Percentiles rank a stretch among this genome's conserved stretches.
These are phyloP conservation scores for Takifugu rubripes DNA, from an alignment of 2,797 vertebrate genomes.

Conservation along the genomic window DNA sequence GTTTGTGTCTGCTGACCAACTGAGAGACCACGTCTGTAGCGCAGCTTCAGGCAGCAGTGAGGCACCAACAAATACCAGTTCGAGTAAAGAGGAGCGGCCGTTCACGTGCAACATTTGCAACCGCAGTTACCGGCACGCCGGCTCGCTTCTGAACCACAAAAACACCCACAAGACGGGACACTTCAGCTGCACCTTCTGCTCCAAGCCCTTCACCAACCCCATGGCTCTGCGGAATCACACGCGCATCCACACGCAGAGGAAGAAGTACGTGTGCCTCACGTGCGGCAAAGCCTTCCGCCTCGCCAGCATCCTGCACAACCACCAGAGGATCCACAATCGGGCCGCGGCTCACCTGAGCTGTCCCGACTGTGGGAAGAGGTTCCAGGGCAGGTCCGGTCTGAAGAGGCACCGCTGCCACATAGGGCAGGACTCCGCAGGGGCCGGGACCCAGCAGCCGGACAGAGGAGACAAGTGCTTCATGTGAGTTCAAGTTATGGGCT, in stretches of 20 bases:
- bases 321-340: constrained; percentile 77
- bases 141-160: constrained; percentile 83
- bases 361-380: constrained; percentile 79
- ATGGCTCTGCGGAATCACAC: constrained; percentile 81
- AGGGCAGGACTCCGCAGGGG: constrained; percentile 32
- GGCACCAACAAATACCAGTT: constrained; percentile 1
- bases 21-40: constrained; percentile 60
- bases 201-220: constrained; percentile 80
- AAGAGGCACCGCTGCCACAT: constrained; percentile 75
- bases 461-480: constrained; percentile 74
- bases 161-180: constrained; percentile 80
- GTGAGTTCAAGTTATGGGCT: constrained; percentile 58
- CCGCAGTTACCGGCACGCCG: constrained; percentile 81
- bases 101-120: constrained; percentile 81
- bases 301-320: constrained; percentile 80
- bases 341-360: constrained; percentile 76
- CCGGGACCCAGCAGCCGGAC: constrained; percentile 54
- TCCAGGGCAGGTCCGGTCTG: constrained; percentile 77
- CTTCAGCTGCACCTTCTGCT: constrained; percentile 79
- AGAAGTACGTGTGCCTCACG: constrained; percentile 77
- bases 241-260: constrained; percentile 80
- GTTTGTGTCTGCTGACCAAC: constrained; percentile 60
- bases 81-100: constrained; percentile 68
- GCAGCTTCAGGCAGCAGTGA: constrained; percentile 26
- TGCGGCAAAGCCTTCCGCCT: constrained; percentile 83